Evolutionary conservation across 2,888 invertebrate species (phyloP).

Genomic region (Sclerodermus sp.): DNA sequence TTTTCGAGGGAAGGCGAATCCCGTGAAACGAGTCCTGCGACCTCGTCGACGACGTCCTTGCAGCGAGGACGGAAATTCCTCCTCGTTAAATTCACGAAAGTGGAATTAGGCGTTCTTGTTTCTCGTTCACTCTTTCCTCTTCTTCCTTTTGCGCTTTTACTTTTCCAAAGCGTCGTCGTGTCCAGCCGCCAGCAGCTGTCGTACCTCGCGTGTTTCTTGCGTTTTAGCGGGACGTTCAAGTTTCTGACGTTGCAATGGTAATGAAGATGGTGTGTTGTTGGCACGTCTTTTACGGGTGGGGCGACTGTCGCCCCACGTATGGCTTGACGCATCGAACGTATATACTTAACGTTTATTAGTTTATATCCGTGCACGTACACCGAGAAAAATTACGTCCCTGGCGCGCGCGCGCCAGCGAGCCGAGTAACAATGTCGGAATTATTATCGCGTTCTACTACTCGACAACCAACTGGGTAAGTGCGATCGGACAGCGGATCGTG

Average conservation of each 20-base stretch:
- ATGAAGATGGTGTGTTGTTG: constrained; percentile 48
- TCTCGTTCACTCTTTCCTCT: constrained; percentile 21
- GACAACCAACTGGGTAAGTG: no score
- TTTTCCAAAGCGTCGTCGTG: constrained; percentile 18
- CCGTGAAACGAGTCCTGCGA: no score
- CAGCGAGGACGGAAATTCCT: no score
- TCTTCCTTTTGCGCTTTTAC: constrained; percentile 29
- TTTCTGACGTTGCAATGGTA: constrained; percentile 42
- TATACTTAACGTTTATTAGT: constrained; percentile 36
- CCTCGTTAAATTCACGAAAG: no score
- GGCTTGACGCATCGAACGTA: constrained; percentile 43
- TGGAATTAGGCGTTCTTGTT: constrained; percentile 25
- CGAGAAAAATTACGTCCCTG: no score
- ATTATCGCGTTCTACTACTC: no score
- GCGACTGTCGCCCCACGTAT: constrained; percentile 31
- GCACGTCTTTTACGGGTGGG: constrained; percentile 43
- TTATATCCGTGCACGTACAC: background rate
- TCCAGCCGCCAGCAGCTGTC: constrained; percentile 20
- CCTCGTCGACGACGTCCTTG: no score
- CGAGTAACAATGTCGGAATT: no score
- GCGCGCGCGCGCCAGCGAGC: no score
- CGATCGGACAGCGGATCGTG: no score
- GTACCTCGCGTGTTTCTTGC: constrained; percentile 9
- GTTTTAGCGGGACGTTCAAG: constrained; percentile 18
- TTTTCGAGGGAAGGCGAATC: no score